Evolutionary conservation across 2,888 invertebrate species (phyloP), one percentile per base, ranked within the genome.

Genomic region (Timandra comae): DNA sequence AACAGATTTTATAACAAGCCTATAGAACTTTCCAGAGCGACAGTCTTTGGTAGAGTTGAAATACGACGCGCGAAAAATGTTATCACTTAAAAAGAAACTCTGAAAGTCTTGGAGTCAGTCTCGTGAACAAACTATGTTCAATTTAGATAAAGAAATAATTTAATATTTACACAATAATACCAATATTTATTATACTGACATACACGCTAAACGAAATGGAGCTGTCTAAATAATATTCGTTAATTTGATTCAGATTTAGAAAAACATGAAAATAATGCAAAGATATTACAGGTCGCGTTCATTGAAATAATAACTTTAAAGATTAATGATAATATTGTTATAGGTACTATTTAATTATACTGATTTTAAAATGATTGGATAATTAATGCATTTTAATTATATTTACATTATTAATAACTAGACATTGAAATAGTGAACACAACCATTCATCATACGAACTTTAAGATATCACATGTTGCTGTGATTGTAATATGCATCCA

Each of bases 61-160:
- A 56, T 56, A 50, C 47, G 54, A 49, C 52, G 51, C 38, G 38
- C 47, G 40, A 44, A 46, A 46, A 20, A 45, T 41, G 35, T 47
- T 46, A 44, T 45, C 30, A 42, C 36, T 45, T 53, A 43, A 42
- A 41, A 49, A 45, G 52, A 41, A 56, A 61, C 56, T 51, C 52
- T 38, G 41, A 54, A 58, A 53, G 52, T 52, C 54, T 53, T 53
- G 41, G 38, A 57, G 61, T 76, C 76, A 76, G 76, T 77, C 76
- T 70, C 65, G 44, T 51, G 63, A 67, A 71, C 65, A 52, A 46
- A 44, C 39, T 41, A 42, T 50, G 57, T 61, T 62, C 63, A 56
- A 55, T 55, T 54, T 55, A 59, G 49, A 60, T 60, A 46, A 52
- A 56, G 45, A 56, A 63, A 65, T 63, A 68, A 66, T 54, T 59